Evolutionary conservation across 2,888 invertebrate species (phyloP).

Genomic region (Girardia tigrina): DNA sequence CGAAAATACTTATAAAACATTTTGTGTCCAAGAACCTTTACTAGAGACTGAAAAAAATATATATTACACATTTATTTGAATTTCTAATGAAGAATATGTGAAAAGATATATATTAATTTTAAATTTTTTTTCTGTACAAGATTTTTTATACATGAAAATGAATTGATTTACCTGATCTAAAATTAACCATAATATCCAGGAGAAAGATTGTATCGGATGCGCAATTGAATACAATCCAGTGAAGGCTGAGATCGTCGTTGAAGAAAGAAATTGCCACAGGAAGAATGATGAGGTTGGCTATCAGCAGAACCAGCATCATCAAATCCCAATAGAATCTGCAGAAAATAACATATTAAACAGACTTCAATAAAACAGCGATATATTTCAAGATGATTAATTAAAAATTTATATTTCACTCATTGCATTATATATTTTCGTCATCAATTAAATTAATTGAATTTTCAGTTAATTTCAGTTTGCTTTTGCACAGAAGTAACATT

Average conservation of each 20-base stretch:
- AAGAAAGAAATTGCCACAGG: slow-evolving; percentile 99
- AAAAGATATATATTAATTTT: no score
- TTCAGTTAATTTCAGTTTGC: not conserved
- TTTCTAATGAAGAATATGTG: no score
- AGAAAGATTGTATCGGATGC: slow-evolving; percentile 98
- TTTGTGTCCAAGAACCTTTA: no score
- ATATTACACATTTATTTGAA: no score
- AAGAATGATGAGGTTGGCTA: slow-evolving; percentile 93
- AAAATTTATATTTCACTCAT: not conserved
- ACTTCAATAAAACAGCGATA: not conserved
- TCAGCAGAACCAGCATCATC: slow-evolving; percentile 89
- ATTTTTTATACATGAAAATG: no score
- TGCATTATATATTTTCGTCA: not conserved
- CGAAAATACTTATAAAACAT: no score
- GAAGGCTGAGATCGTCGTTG: slow-evolving; percentile 93
- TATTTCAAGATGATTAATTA: not conserved
- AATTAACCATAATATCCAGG: slow-evolving; percentile 98
- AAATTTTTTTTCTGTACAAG: no score
- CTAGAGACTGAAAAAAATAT: no score
- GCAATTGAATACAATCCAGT: slow-evolving; percentile 99
- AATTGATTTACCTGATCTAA: slow-evolving; percentile 75
- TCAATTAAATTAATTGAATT: slow-evolving; percentile 3
- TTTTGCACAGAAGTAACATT: not conserved
- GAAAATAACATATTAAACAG: not conserved
- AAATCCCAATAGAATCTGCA: slow-evolving; percentile 97